A percentile compares a stretch with the other conserved stretches of the same genome.
Evolutionary conservation across 2,113 vertebrate genomes (phyloP).

Genomic region (Centropus bengalensis): DNA sequence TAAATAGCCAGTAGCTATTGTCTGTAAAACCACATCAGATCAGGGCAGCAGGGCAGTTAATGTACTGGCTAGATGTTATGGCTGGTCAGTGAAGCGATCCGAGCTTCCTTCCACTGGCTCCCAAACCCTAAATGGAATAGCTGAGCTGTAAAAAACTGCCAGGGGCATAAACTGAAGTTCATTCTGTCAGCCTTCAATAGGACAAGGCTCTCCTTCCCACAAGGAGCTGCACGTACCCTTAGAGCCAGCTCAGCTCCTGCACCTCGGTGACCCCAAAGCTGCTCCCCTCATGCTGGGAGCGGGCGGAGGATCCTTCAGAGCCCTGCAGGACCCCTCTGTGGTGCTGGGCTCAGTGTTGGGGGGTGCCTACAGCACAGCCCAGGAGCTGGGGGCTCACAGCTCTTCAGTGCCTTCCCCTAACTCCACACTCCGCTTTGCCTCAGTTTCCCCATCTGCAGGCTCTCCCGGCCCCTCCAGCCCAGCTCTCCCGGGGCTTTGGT

Average conservation of each 20-base stretch:
- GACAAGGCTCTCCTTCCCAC: slow-evolving; percentile 28
- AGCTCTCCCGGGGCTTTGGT: not conserved
- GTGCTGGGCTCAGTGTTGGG: not conserved
- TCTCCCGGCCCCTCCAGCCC: not conserved
- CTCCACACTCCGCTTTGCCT: not conserved
- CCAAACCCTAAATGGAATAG: slow-evolving; percentile 65
- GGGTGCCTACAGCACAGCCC: not conserved
- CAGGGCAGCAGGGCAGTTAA: slow-evolving; percentile 76
- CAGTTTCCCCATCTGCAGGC: not conserved
- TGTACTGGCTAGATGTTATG: slow-evolving; percentile 73
- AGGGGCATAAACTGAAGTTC: slow-evolving; percentile 63
- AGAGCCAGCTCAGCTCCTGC: not conserved
- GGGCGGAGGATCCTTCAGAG: not conserved
- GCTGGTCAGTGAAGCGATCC: slow-evolving; percentile 76
- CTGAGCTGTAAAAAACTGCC: slow-evolving; percentile 74
- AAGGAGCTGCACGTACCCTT: not conserved
- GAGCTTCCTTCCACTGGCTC: slow-evolving; percentile 69
- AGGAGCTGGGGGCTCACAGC: not conserved
- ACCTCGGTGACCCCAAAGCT: not conserved
- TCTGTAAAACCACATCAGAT: slow-evolving; percentile 74
- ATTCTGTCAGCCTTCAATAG: slow-evolving; percentile 58
- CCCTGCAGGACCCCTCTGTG: not conserved
- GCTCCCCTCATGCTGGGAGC: not conserved
- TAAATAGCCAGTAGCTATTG: slow-evolving; percentile 73
- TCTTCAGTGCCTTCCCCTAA: not conserved